Conservation (phyloP, 2,888 invertebrate genomes). For the Cephonodes hylas region DNA sequence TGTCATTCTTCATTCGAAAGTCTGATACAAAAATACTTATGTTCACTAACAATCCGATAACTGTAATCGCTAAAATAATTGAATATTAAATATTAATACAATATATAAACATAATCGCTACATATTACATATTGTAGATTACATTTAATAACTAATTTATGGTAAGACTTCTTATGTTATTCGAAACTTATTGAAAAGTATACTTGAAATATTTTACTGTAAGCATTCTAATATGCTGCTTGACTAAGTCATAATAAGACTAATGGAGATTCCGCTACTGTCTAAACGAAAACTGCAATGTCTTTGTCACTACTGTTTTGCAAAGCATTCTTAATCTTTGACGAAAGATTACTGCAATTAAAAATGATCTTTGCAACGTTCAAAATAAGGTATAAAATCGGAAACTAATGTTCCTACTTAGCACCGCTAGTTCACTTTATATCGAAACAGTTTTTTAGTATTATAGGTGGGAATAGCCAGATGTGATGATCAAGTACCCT, state of each 20-base stretch:
- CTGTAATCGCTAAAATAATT: conserved; percentile 47
- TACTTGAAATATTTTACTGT: background rate
- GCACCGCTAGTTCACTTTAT: conserved; percentile 3
- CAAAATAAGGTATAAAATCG: background rate
- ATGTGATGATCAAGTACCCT: background rate
- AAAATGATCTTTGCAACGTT: background rate
- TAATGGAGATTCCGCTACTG: conserved; percentile 19
- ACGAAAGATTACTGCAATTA: background rate
- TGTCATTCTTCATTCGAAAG: background rate
- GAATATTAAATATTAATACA: conserved; percentile 61
- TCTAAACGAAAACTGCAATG: conserved; percentile 25
- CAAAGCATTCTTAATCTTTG: background rate
- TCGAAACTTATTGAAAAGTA: background rate
- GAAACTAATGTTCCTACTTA: conserved; percentile 4
- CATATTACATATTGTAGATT: conserved; percentile 22
- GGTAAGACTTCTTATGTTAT: conserved; percentile 49
- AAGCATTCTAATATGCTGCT: conserved; percentile 5
- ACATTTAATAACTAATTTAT: conserved; percentile 42
- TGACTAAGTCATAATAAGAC: conserved; percentile 1
- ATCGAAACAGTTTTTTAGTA: background rate
- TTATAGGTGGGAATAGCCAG: conserved; percentile 42
- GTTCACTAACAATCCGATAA: conserved; percentile 38
- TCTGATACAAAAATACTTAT: background rate
- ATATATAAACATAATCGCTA: conserved; percentile 24
- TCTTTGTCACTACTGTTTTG: conserved; percentile 10